These are phyloP conservation scores for Percopsis transmontana DNA, from an alignment of 2,113 vertebrate genomes.

Conservation along the genomic window DNA sequence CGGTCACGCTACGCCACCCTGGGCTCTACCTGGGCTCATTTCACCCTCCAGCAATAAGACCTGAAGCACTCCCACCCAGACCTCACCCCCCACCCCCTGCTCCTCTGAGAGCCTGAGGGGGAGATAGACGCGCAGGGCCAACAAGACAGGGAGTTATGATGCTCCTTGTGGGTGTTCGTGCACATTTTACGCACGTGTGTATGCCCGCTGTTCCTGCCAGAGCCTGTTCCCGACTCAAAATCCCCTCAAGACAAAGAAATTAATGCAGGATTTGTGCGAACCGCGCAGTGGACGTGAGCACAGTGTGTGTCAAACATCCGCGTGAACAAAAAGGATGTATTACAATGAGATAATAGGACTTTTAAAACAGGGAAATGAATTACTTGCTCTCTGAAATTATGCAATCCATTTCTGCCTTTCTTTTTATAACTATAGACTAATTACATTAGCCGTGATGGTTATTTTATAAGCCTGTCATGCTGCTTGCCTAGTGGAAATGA, in stretches of 20 bases:
- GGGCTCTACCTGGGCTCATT: slow-evolving; percentile 76
- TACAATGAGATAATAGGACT: slow-evolving; percentile 56
- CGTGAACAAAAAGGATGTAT: slow-evolving; percentile 34
- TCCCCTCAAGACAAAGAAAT: not conserved
- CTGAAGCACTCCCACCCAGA: no score
- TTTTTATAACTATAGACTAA: slow-evolving; percentile 75
- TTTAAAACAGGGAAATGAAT: slow-evolving; percentile 56
- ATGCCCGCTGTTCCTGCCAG: no score
- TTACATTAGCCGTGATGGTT: slow-evolving; percentile 64
- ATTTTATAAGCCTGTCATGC: slow-evolving; percentile 65
- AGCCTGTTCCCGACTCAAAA: no score
- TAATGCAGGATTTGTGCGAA: slow-evolving; percentile 49
- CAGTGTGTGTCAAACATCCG: slow-evolving; percentile 18
- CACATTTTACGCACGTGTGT: not conserved
- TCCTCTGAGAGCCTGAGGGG: slow-evolving; percentile 50
- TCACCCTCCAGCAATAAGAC: slow-evolving; percentile 80
- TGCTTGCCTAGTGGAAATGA: slow-evolving; percentile 65
- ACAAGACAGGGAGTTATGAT: slow-evolving; percentile 69
- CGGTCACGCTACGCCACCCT: slow-evolving; percentile 62
- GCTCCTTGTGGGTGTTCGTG: slow-evolving; percentile 5
- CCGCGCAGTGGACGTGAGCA: slow-evolving; percentile 31
- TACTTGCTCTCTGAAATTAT: slow-evolving; percentile 63
- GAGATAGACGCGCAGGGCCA: slow-evolving; percentile 62
- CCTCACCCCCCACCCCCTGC: slow-evolving; percentile 16
- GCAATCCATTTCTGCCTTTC: slow-evolving; percentile 71